Conservation (phyloP, 2,888 invertebrate genomes). For the Anthophora plumipes region DNA sequence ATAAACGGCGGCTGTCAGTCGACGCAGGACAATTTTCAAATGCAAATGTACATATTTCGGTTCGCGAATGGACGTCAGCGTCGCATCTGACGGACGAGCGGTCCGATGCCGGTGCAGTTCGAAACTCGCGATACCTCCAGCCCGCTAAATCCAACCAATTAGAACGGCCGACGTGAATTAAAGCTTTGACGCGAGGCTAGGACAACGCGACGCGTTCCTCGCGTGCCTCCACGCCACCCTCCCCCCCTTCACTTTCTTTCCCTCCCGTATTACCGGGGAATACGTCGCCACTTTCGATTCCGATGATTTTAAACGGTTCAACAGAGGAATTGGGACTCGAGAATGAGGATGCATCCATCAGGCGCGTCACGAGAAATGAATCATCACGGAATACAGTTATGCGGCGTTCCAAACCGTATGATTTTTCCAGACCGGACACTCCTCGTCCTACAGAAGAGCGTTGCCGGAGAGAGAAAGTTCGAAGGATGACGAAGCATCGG, state of each 20-base stretch:
- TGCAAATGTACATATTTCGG: constrained; percentile 69
- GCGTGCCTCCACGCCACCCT: background rate
- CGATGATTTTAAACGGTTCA: no score
- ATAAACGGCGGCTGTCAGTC: constrained; percentile 56
- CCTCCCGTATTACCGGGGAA: no score
- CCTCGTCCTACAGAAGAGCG: no score
- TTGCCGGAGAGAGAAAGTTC: background rate
- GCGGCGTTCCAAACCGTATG: background rate
- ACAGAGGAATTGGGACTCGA: no score
- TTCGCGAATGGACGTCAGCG: constrained; percentile 54
- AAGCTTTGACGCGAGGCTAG: constrained; percentile 37
- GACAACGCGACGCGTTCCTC: background rate
- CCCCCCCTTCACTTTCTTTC: background rate
- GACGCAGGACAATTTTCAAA: constrained; percentile 61
- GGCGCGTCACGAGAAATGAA: constrained; percentile 46
- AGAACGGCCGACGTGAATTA: constrained; percentile 57
- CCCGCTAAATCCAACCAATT: constrained; percentile 56
- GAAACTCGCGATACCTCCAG: constrained; percentile 45
- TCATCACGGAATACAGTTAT: constrained; percentile 35
- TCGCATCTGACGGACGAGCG: constrained; percentile 54
- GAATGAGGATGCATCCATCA: no score
- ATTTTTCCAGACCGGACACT: background rate
- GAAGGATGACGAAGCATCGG: background rate
- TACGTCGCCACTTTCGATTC: background rate
- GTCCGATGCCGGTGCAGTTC: constrained; percentile 18